Evolutionary conservation across 2,797 vertebrate species (phyloP).

Genomic region (Ambastaia sidthimunki): DNA sequence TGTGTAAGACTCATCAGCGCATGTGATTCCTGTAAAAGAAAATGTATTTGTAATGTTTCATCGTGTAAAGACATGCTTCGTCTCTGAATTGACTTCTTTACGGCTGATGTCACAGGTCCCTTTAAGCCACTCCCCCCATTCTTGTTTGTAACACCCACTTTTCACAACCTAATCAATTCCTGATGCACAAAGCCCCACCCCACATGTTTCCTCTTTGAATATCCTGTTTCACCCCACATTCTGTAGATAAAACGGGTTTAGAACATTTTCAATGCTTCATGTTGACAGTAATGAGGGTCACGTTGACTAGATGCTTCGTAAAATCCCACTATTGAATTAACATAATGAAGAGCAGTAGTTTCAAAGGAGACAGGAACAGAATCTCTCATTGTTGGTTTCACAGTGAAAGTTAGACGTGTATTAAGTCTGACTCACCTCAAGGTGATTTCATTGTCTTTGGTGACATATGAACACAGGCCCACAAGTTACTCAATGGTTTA

Average conservation of each 20-base stretch:
- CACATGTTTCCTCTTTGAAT: neutral
- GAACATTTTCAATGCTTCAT: neutral
- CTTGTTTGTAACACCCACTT: neutral
- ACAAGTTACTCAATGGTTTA: neutral
- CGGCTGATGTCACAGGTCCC: neutral
- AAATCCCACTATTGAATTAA: neutral
- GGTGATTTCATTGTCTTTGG: neutral
- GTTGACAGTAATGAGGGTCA: neutral
- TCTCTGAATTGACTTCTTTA: neutral
- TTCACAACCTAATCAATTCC: neutral
- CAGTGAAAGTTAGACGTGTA: slow-evolving; percentile 8
- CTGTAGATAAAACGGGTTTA: neutral
- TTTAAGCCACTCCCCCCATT: neutral
- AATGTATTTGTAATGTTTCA: neutral
- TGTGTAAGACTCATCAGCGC: neutral
- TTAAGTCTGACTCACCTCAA: neutral
- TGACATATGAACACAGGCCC: neutral
- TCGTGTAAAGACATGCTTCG: neutral
- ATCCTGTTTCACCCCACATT: neutral
- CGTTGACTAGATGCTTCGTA: neutral
- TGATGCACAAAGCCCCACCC: neutral
- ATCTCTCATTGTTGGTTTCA: neutral
- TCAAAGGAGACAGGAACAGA: neutral
- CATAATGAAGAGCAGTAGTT: neutral
- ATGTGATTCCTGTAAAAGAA: neutral